Percentiles rank a stretch among this genome's conserved stretches.
phyloP scores from a whole-genome alignment of 2,113 vertebrate genomes.

The Epinephelus moara region DNA sequence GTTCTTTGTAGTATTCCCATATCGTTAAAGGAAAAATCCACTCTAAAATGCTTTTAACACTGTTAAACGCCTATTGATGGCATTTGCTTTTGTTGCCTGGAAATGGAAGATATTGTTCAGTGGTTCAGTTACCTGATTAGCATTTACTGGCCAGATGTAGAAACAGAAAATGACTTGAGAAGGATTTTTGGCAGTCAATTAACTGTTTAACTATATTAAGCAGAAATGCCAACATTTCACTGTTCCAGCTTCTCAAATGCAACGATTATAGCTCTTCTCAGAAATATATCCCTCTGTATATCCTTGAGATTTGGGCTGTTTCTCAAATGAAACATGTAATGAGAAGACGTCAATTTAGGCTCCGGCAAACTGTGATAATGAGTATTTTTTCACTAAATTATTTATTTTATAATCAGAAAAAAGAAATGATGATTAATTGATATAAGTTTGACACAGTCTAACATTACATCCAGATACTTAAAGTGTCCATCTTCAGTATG shows the following conservation, averaged over 20 bases:
- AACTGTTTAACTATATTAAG: background rate
- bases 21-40: slow-evolving; percentile 3
- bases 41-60: background rate
- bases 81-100: background rate
- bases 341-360: background rate
- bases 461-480: background rate
- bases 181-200: background rate
- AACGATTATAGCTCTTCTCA: background rate
- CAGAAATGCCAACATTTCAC: background rate
- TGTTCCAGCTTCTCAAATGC: background rate
- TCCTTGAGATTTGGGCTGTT: background rate
- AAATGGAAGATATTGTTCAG: background rate
- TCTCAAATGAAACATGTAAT: background rate
- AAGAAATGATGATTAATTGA: background rate
- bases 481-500: background rate
- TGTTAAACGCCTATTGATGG: background rate
- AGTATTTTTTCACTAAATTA: background rate
- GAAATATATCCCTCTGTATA: background rate
- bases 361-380: background rate
- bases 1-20: background rate
- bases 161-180: background rate
- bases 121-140: background rate
- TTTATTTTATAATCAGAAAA: background rate
- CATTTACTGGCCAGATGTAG: background rate
- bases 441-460: background rate